Conservation (phyloP, 2,113 vertebrate species). For the Mirza zaza region DNA sequence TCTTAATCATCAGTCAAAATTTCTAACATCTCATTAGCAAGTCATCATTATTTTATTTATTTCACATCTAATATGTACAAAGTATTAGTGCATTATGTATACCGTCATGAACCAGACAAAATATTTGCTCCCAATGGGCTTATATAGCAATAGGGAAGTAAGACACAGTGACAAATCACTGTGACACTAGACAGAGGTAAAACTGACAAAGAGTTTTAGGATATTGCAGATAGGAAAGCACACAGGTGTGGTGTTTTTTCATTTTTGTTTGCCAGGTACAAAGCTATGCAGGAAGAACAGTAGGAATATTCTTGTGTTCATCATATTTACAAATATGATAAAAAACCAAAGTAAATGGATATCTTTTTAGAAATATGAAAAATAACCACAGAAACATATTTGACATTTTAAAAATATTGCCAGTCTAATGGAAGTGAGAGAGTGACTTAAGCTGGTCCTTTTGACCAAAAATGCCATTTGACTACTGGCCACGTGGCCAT, state of each 20-base stretch:
- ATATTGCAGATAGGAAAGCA: not conserved
- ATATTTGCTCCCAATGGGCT: not conserved
- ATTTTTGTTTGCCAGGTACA: not conserved
- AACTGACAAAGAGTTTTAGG: not conserved
- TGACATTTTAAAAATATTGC: not conserved
- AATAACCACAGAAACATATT: not conserved
- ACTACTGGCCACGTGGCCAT: not conserved
- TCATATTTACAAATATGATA: not conserved
- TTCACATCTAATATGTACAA: not conserved
- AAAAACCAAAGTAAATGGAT: not conserved
- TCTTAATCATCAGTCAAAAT: too few species aligned
- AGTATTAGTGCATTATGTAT: not conserved
- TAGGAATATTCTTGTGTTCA: not conserved
- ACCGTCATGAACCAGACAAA: not conserved
- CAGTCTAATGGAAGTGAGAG: not conserved
- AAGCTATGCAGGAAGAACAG: not conserved
- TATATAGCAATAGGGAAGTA: not conserved
- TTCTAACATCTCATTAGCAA: too few species aligned
- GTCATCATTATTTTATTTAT: not conserved
- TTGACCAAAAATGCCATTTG: not conserved
- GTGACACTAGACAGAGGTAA: not conserved
- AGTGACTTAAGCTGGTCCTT: not conserved
- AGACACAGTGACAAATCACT: not conserved
- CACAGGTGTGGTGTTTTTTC: not conserved
- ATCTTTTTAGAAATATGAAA: constrained; percentile 19